A percentile compares a stretch with the other conserved stretches of the same genome.
phyloP scores from a whole-genome alignment of 92 coral and sea anemone species.

The Zoanthus sansibaricus region DNA sequence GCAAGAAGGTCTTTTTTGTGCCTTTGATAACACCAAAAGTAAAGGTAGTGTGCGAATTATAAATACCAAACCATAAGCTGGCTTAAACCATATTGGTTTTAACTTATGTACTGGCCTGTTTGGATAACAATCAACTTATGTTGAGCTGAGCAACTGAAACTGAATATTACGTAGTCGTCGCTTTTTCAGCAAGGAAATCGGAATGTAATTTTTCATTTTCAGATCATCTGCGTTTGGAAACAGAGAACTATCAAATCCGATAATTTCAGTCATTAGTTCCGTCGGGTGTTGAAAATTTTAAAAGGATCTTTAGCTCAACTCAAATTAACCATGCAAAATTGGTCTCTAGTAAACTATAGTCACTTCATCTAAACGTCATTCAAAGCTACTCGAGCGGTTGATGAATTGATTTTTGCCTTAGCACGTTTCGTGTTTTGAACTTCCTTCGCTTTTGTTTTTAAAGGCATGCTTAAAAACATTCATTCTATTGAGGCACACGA shows the following conservation, averaged over 20 bases:
- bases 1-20: background rate
- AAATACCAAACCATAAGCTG: background rate
- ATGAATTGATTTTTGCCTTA: slow-evolving; percentile 1
- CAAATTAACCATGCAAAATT: slow-evolving; percentile 35
- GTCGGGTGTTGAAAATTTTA: background rate
- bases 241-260: background rate
- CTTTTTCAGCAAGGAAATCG: slow-evolving; percentile 24
- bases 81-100: slow-evolving; percentile 14
- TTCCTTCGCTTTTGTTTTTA: slow-evolving; percentile 41
- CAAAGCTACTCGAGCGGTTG: slow-evolving; percentile 33
- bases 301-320: background rate
- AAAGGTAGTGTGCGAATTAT: background rate
- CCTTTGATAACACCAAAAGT: background rate
- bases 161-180: background rate
- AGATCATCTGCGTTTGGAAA: background rate
- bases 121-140: background rate
- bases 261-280: background rate
- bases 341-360: slow-evolving; percentile 3
- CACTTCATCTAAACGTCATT: slow-evolving; percentile 37
- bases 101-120: slow-evolving; percentile 32
- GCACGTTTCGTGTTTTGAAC: slow-evolving; percentile 44
- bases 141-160: slow-evolving; percentile 15
- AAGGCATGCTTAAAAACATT: slow-evolving; percentile 18
- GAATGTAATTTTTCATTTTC: background rate
- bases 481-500: slow-evolving; percentile 36